Base-by-base conservation (phyloP, 1,140 invertebrate genomes). In the Callitettix versicolor region DNA sequence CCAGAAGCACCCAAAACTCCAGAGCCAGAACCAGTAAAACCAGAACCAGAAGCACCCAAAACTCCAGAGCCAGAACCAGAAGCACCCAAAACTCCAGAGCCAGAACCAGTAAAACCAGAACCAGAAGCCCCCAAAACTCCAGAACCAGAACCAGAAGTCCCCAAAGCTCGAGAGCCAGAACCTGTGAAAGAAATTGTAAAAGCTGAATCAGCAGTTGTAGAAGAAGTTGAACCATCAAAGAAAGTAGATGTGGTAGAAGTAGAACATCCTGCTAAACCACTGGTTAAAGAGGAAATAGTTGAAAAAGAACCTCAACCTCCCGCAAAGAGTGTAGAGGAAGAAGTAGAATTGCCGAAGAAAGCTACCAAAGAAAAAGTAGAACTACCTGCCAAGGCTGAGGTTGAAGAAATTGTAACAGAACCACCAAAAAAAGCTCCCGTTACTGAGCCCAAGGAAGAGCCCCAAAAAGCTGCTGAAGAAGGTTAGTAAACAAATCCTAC, bases 31-130 rank as follows among this genome's bases (percentile, higher is more conserved):
- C 20, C 30, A 33, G 20, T 18, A 38, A 49, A 40, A 15, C 26
- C 21, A 12, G 69, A 34, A 65, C 76, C 4, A 75, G 76, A 65
- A 69, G 42, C 47, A 46, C 17, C 55, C 22, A 14, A 53, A 30
- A 55, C 14, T n/a, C n/a, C 17, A 6, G 38, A 40, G 14, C 15
- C n/a, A 6, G 41, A 20, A 41, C 11, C 21, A 18, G 18, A 17
- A 33, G 40, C 21, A 22, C 47, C 14, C 2, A 47, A 47, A 12
- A 20, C 18, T 3, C 21, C 14, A 21, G 26, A 21, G 18, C 20
- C 21, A 7, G 3, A 47, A 47, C 7, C 3, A 11, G 3, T 11
- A 47, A 26, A 18, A 20, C 3, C 4, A 20, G 44, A 47, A 15
- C 21, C 44, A 20, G 26, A 47, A 18, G 7, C 21, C 21, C 41